Evolutionary conservation across 2,888 invertebrate species (phyloP).

Genomic region (Mystacides longicornis): DNA sequence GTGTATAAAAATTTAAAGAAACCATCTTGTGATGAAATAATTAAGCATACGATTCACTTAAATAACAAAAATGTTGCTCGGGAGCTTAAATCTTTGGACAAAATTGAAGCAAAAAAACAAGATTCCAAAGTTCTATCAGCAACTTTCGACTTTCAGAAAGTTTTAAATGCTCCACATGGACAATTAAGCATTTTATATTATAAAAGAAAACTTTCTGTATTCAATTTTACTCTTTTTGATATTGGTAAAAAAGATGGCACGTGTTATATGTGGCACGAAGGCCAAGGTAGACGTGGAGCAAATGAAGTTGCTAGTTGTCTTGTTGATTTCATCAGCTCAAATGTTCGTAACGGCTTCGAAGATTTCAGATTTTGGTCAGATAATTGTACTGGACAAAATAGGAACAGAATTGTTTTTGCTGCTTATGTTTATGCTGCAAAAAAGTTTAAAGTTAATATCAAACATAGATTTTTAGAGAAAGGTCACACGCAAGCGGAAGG

Average conservation of each 20-base stretch:
- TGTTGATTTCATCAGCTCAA: not conserved
- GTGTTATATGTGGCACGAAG: not conserved
- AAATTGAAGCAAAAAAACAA: not conserved
- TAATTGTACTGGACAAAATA: slow-evolving; percentile 1
- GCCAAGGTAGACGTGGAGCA: not conserved
- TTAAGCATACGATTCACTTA: not conserved
- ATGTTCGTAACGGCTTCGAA: not conserved
- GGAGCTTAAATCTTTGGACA: not conserved
- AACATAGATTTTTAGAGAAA: slow-evolving; percentile 2
- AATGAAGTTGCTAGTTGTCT: slow-evolving; percentile 1
- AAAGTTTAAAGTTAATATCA: not conserved
- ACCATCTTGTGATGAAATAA: not conserved
- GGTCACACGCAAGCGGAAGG: not conserved
- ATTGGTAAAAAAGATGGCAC: not conserved
- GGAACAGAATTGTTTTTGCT: not conserved
- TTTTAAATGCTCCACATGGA: not conserved
- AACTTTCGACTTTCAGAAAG: not conserved
- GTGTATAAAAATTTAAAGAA: not conserved
- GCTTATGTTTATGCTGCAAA: not conserved
- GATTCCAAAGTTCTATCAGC: not conserved
- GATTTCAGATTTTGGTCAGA: not conserved
- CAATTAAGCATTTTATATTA: not conserved
- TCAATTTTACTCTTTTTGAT: not conserved
- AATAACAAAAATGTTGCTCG: not conserved
- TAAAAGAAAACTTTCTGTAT: not conserved